phyloP scores from a whole-genome alignment of 37 sponge, comb jelly and placozoan genomes.

The Aplysina aerophoba region DNA sequence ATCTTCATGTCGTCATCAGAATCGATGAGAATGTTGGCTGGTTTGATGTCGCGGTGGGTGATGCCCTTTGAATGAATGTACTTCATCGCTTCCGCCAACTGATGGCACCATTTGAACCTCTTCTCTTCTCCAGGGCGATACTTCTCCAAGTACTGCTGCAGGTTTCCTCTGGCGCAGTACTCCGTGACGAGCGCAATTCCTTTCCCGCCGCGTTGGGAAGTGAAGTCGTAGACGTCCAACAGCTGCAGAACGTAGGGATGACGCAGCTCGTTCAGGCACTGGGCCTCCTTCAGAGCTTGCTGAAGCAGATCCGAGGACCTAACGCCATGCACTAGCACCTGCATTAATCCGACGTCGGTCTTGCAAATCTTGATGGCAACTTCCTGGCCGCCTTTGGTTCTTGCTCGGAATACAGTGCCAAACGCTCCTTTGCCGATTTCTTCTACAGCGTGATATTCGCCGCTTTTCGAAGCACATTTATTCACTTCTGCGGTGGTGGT shows the following conservation, averaged over 20 bases:
- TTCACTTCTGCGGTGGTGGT: no score
- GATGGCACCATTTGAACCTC: constrained; percentile 29
- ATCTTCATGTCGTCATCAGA: constrained; percentile 26
- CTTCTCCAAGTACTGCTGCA: constrained; percentile 14
- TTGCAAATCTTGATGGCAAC: constrained; percentile 51
- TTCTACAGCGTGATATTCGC: background rate
- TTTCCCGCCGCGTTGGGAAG: background rate
- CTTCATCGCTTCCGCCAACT: constrained; percentile 32
- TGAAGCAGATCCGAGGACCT: background rate
- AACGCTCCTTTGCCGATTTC: constrained; percentile 41
- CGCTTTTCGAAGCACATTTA: background rate
- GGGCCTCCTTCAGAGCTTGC: constrained; percentile 10
- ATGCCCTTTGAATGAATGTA: constrained; percentile 15
- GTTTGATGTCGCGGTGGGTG: constrained; percentile 25
- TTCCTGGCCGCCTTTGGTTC: background rate
- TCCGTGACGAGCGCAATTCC: constrained; percentile 46
- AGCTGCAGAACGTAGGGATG: constrained; percentile 23
- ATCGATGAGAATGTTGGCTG: constrained; percentile 34
- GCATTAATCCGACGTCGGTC: background rate
- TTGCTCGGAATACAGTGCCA: constrained; percentile 34
- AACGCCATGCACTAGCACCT: background rate
- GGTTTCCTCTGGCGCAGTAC: constrained; percentile 34
- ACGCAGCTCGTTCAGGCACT: background rate
- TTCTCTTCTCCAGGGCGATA: background rate
- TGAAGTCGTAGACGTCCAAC: constrained; percentile 12